Base-by-base conservation (phyloP, 2,113 vertebrate species). In the Phaethornis superciliosus region DNA sequence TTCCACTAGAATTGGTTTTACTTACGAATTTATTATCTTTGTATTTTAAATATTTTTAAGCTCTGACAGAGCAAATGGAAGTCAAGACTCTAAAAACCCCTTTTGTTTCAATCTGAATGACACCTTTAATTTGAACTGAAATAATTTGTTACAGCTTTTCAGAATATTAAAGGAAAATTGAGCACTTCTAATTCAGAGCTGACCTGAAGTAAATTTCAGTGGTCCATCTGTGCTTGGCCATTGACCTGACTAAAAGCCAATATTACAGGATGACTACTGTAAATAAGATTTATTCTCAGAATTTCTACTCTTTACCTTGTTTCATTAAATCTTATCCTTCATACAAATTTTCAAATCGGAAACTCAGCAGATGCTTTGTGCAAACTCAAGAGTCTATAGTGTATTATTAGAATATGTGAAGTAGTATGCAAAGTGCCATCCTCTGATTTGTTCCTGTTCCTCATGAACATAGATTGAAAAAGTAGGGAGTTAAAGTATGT, bases 401-500 rank as follows among this genome's bases (percentile, higher is more conserved):
- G 21, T 42, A 74, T 94, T 88, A 85, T 84, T 92, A 81, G 75
- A 93, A 77, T 9, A 47, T 75, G 67, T 88, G 81, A 96, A 96
- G 51, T 24, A 52, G 58, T 23, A 85, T 71, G 59, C 1, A 2
- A 91, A 85, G 63, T 74, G 64, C n/a, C 67, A 81, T 80, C 28
- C 59, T 83, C 83, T 94, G 86, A 76, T 90, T 89, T 92, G 68
- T 40, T 76, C 26, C 65, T 77, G 1, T 82, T 37, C 81, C 32
- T 74, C 59, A 44, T 24, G 32, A 69, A 44, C 0, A 2, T 20
- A 63, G 49, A 80, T 63, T 20, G 80, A 49, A 89, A 89, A 59
- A 37, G 33, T 70, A 67, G 37, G 68, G 49, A 91, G 78, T 83
- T 89, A 67, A 69, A 82, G 46, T 69, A 59, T 77, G 79, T 16